phyloP scores from a whole-genome alignment of 2,888 invertebrate species.

The Chironomus riparius region DNA sequence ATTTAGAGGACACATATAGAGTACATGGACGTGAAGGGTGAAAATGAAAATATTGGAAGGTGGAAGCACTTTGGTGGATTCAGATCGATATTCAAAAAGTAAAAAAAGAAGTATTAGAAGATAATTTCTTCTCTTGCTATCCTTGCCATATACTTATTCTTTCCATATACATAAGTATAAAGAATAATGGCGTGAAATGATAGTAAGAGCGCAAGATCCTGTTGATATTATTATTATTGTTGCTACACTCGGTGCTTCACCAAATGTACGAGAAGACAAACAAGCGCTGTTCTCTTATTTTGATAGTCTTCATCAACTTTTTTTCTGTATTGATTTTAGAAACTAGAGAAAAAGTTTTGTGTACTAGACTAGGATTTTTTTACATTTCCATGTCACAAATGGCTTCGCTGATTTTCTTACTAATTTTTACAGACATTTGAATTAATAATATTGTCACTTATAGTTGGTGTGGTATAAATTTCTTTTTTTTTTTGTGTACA shows the following conservation, averaged over 20 bases:
- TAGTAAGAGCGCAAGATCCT: conserved; percentile 4
- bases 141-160: neutral
- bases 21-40: neutral
- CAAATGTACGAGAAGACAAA: neutral
- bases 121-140: neutral
- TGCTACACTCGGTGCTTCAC: neutral
- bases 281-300: too few species aligned
- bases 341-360: too few species aligned
- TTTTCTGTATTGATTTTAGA: too few species aligned
- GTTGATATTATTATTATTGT: neutral
- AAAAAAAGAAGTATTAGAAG: neutral
- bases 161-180: neutral
- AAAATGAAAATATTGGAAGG: neutral
- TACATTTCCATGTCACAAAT: too few species aligned
- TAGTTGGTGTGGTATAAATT: too few species aligned
- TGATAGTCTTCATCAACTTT: too few species aligned
- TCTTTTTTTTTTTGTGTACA: too few species aligned
- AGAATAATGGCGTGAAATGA: neutral
- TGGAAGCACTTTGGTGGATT: conserved; percentile 3
- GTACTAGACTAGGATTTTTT: too few species aligned
- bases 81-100: conserved; percentile 10
- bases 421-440: too few species aligned
- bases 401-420: too few species aligned
- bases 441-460: too few species aligned
- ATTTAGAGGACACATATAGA: neutral